Conservation (phyloP, 2,113 vertebrate species). For the Pluvianellus socialis region DNA sequence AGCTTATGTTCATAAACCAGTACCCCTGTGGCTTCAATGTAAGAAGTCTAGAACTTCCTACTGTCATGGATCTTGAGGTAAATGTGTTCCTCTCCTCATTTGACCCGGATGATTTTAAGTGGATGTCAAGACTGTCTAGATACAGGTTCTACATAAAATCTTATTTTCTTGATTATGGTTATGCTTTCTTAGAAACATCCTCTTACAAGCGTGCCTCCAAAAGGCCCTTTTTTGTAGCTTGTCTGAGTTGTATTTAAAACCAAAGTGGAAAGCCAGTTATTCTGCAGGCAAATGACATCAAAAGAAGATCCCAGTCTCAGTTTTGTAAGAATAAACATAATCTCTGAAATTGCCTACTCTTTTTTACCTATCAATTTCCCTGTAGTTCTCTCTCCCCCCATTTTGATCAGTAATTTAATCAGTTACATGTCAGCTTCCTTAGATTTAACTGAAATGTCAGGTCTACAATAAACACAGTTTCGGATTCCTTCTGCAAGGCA, state of each 20-base stretch:
- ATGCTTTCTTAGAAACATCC: neutral
- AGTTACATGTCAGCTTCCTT: neutral
- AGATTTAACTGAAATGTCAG: neutral
- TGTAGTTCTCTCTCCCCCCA: fast-evolving
- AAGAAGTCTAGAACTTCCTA: neutral
- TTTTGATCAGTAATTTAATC: neutral
- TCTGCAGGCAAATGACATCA: neutral
- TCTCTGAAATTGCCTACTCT: neutral
- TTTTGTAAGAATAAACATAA: neutral
- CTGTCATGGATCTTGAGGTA: neutral
- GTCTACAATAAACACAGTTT: neutral
- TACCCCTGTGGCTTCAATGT: neutral
- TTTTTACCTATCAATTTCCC: neutral
- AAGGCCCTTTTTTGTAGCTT: neutral
- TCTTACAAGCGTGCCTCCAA: neutral
- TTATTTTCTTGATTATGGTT: neutral
- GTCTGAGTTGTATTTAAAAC: neutral
- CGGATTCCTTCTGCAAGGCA: neutral
- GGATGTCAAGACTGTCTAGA: neutral
- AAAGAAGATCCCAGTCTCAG: neutral
- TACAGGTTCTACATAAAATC: neutral
- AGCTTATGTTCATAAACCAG: neutral
- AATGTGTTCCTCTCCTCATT: neutral
- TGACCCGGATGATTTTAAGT: neutral
- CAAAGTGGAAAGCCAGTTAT: neutral